Base-by-base conservation (phyloP, 1,140 invertebrate genomes). In the Drusus annulatus region DNA sequence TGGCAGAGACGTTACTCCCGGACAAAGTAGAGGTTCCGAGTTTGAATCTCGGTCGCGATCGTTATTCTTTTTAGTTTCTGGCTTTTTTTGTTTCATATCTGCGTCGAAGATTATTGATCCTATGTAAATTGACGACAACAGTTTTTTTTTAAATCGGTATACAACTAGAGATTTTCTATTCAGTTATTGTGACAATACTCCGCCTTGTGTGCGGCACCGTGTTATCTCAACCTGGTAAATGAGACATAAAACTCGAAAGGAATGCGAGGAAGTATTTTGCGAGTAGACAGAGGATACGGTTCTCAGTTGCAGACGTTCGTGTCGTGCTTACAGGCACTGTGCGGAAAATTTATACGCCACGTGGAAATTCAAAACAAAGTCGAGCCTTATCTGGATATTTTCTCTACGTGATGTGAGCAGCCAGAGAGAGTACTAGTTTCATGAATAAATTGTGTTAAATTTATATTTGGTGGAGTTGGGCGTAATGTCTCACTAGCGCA, bases 321-420 rank as follows among this genome's bases (percentile, higher is more conserved):
- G 76, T 71, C 76, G 62, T 78, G 76, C 63, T 71, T 28, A 60
- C 45, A 7, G 76, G 54, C 62, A 78, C 62, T 78, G 31, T 69
- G 76, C 65, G 63, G 63, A 56, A 63, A 36, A 78, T 78, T 78
- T 78, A 78, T 69, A 68, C 45, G 45, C 50, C 45, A 71, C 65
- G 52, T 71, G 50, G 23, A 78, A 78, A 78, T 71, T 78, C 65
- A 56, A 69, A 78, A 65, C 76, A 51, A 36, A 78, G 63, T 52
- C 21, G 63, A 78, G 75, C 63, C 65, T 78, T 78, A 78, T 78
- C 76, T 78, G 62, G 28, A 69, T 36, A 65, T 60, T 78, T 71
- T 56, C 51, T 21, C 54, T 36, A 25, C 65, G 65, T 68, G 76
- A 78, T 71, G 51, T 78, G 63, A 69, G 76, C 76, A 68, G 65